Base-by-base conservation (phyloP, 1,140 invertebrate genomes). In the Drosophila eugracilis region DNA sequence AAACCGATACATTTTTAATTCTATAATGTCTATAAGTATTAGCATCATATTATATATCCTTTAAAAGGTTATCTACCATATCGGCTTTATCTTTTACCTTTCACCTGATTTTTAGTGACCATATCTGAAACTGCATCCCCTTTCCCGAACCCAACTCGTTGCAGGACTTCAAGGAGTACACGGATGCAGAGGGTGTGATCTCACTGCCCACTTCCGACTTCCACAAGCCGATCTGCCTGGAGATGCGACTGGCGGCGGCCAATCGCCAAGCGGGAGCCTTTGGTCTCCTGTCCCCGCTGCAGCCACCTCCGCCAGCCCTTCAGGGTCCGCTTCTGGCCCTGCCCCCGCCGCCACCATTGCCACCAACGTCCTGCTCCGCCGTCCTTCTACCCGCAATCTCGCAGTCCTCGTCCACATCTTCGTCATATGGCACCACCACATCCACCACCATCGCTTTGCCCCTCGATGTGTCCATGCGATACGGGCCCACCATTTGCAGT, bases 161-260 rank as follows among this genome's bases (percentile, higher is more conserved):
- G 52, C 92, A 97, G 95, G 96, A 96, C 75, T 97, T 96, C 93
- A 97, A 96, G 93, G 96, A 97, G 80, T 96, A 96, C 93, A 95
- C 95, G 78, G 96, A 97, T 91, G 96, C 96, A 10, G 96, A 97
- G 92, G 95, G 95, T 90, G 93, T 97, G 74, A 97, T 97, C 94
- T 96, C 96, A 32, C 93, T 96, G 81, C 93, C 95, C 41, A 97
- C 96, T 36, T 96, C 95, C 74, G 96, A 97, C 89, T 95, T 96
- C 92, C 91, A 91, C 73, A 94, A 95, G 84, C 95, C 95, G 34
- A 93, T 97, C 54, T 96, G 96, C 89, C 94, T 97, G 78, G 96
- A 97, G 92, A 94, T 97, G 93, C 90, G 90, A 24, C 73, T 83
- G 65, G 80, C 88, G 4, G 81, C 74, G 2, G 83, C 84, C n/a